Conservation (phyloP, 2,888 invertebrate genomes). For the Sinohyriopsis cumingii region DNA sequence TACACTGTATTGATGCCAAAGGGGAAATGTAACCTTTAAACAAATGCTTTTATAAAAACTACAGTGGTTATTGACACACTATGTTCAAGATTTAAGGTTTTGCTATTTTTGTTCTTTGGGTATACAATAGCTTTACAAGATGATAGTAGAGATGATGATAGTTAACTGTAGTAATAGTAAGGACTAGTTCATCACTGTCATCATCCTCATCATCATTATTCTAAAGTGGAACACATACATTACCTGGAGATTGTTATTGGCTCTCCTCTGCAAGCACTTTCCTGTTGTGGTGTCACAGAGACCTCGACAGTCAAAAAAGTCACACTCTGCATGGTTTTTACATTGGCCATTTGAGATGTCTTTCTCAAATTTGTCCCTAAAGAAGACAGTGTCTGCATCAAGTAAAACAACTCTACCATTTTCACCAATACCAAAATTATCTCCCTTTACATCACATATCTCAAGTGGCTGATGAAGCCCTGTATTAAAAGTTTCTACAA, state of each 20-base stretch:
- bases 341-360: slow-evolving; percentile 70
- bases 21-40: too few species aligned
- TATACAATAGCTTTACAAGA: too few species aligned
- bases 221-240: background rate
- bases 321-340: slow-evolving; percentile 78
- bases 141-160: too few species aligned
- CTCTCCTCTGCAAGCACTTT: slow-evolving; percentile 76
- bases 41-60: too few species aligned
- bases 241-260: slow-evolving; percentile 81
- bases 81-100: too few species aligned
- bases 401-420: slow-evolving; percentile 74
- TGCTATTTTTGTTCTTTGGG: too few species aligned
- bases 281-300: slow-evolving; percentile 75
- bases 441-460: slow-evolving; percentile 81
- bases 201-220: too few species aligned
- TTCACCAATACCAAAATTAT: slow-evolving; percentile 78
- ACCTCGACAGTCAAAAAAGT: slow-evolving; percentile 80
- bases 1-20: too few species aligned
- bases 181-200: too few species aligned
- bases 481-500: slow-evolving; percentile 77
- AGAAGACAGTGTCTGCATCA: slow-evolving; percentile 79
- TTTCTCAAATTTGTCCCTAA: slow-evolving; percentile 71
- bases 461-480: slow-evolving; percentile 78
- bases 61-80: too few species aligned
- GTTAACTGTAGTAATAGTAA: too few species aligned